Base-by-base conservation (phyloP, 2,797 vertebrate genomes). In the Knipowitschia caucasica region DNA sequence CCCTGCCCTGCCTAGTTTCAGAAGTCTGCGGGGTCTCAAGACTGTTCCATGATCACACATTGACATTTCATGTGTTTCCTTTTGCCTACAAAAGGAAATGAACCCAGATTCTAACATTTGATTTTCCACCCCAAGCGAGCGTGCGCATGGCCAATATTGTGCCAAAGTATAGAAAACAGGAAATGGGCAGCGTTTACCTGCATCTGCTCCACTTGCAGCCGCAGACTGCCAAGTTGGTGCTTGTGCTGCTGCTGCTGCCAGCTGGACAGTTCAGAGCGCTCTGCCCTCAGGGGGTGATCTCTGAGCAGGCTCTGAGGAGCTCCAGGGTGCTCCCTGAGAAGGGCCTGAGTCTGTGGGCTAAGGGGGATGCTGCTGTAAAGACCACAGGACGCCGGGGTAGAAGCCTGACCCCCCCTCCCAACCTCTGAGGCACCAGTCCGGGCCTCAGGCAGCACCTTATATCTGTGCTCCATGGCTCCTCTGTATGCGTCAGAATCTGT, bases 151-250 rank as follows among this genome's bases (percentile, higher is more conserved):
- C n/a, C n/a, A n/a, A n/a, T n/a, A n/a, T n/a, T n/a, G n/a, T n/a
- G n/a, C n/a, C n/a, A n/a, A n/a, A n/a, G n/a, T n/a, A n/a, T n/a
- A 30, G 11, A 33, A 4, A 20, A 34, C 38, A 8, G 9, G 14
- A 46, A 29, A 25, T 5, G 7, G 12, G 40, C 34, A 51, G 59
- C 14, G 14, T 82, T 69, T 88, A 94, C 95, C 94, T 97, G 94
- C 90, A 98, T 94, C 78, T 98, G 95, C 68, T 98, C 94, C 85
- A 98, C 78, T 72, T 95, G 94, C 70, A 96, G 47, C 2, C 86
- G 86, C 65, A 96, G 86, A 68, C 85, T 92, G 31, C 98, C 95
- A 64, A 95, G 86, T 65, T 95, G 93, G 68, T 89, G 86, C 64
- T 86, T 75, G 18, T 89, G 84, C 45, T 89, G 86, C 62, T 87